These are phyloP conservation scores for Trinorchestia longiramus DNA, from an alignment of 1,140 invertebrate genomes.

Conservation along the genomic window DNA sequence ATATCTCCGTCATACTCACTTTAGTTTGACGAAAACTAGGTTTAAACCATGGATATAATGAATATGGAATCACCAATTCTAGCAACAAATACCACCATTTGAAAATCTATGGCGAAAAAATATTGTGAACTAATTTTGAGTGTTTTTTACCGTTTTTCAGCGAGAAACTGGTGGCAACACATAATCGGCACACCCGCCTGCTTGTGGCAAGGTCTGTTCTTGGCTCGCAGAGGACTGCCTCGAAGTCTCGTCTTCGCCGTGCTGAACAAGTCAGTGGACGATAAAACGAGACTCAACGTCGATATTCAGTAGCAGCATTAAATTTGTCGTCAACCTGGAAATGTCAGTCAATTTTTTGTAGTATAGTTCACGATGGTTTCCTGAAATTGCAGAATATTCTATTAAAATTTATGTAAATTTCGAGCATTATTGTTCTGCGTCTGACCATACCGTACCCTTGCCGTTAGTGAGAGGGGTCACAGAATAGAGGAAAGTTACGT, in stretches of 20 bases:
- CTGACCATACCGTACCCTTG: no score
- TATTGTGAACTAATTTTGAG: not conserved
- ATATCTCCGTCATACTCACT: no score
- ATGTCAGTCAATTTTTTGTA: not conserved
- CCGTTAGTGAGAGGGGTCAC: no score
- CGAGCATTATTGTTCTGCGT: no score
- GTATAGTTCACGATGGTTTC: not conserved
- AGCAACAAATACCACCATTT: not conserved
- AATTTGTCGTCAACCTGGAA: not conserved
- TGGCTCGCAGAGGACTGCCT: not conserved
- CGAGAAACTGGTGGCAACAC: conserved; percentile 22
- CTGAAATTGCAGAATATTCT: no score
- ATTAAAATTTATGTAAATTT: no score
- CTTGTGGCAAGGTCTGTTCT: not conserved
- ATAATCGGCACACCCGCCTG: not conserved
- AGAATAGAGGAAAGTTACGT: no score
- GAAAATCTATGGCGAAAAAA: not conserved
- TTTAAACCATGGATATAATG: no score
- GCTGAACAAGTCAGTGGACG: not conserved
- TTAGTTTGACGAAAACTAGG: no score
- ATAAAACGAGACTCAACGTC: no score
- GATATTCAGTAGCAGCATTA: no score
- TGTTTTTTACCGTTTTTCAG: not conserved
- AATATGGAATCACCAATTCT: not conserved
- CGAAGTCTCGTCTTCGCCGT: not conserved